Base-by-base conservation (phyloP, 1,140 invertebrate species). In the Diabrotica undecimpunctata region DNA sequence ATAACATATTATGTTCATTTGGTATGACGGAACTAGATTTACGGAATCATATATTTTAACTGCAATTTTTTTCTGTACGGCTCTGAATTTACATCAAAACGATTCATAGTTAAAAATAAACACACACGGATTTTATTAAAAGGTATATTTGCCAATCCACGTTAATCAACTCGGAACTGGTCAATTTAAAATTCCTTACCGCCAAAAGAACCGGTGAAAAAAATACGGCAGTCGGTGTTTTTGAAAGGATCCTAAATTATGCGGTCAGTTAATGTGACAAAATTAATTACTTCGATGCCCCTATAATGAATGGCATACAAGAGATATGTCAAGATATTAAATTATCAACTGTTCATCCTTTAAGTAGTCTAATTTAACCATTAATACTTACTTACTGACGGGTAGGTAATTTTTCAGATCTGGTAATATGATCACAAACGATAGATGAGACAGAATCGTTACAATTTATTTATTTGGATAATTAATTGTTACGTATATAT, bases 281-380 rank as follows among this genome's bases (percentile, higher is more conserved):
- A 46, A 46, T 46, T 46, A 46, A 46, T 46, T 46, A 46, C n/a
- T 46, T n/a, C 8, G 41, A 46, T 46, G 41, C 41, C 41, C 41
- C 41, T 46, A 10, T 46, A 46, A 46, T 46, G 41, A 46, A 46
- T 46, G n/a, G 41, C 8, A 10, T 46, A 46, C 41, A 46, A 46
- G 41, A 46, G 41, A 46, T 46, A 46, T n/a, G 41, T 46, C 41
- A 46, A 46, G 41, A 46, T 46, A 46, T 46, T n/a, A 46, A n/a
- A 46, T 46, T 46, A 46, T 46, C 41, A 46, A 8, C 8, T 46
- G 8, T 46, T n/a, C 41, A 46, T 46, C 41, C 41, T 46, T 46
- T 46, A 46, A 46, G 41, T 46, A 46, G 41, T 46, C 41, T 46
- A 46, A 10, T 46, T 46, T 8, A 46, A 46, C 41, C 41, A 46